Percentiles rank a stretch among this genome's conserved stretches.
phyloP scores from a whole-genome alignment of 2,888 invertebrate species.

The Sepiola atlantica region DNA sequence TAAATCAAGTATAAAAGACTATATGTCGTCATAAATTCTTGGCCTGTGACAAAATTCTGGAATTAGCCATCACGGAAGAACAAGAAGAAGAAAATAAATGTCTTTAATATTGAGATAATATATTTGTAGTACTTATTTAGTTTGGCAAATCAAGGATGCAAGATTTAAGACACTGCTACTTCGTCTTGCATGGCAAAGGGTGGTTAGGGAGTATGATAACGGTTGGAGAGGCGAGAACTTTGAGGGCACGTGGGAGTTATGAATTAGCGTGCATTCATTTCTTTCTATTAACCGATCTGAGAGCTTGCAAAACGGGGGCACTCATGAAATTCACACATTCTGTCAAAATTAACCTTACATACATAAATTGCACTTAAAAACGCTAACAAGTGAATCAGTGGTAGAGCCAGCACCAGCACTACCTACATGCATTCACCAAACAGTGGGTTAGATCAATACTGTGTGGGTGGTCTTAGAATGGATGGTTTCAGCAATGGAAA shows the following conservation, averaged over 20 bases:
- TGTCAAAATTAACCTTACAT: background rate
- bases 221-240: background rate
- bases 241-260: background rate
- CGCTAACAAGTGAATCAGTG: too few relatives aligned
- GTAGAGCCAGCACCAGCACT: too few relatives aligned
- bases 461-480: too few relatives aligned
- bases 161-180: background rate
- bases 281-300: background rate
- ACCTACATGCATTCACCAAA: too few relatives aligned
- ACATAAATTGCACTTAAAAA: background rate
- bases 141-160: background rate
- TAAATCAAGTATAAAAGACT: background rate
- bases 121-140: constrained; percentile 12
- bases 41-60: constrained; percentile 19
- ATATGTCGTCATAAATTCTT: background rate
- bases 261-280: background rate
- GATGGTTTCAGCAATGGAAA: too few relatives aligned
- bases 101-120: constrained; percentile 32
- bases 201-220: too few relatives aligned
- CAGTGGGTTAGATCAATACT: too few relatives aligned
- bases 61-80: constrained; percentile 9
- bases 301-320: background rate
- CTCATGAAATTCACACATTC: background rate
- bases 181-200: too few relatives aligned
- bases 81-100: background rate